These are phyloP conservation scores for Leptinotarsa peninsularis DNA, from an alignment of 2,888 invertebrate species.

Conservation along the genomic window DNA sequence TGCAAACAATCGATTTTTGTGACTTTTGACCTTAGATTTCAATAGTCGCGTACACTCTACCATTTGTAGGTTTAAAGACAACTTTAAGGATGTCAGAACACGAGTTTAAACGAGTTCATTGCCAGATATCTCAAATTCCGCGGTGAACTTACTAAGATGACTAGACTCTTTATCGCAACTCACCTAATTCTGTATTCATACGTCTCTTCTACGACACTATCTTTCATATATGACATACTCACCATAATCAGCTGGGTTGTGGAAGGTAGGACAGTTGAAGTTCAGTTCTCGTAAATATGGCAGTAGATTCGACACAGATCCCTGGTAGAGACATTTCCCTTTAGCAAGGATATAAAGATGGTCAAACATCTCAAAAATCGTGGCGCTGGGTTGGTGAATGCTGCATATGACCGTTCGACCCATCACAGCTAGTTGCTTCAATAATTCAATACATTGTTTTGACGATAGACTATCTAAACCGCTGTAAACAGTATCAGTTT, in stretches of 20 bases:
- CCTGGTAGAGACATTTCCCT: conserved; percentile 85
- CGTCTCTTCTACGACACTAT: neutral
- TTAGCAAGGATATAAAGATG: conserved; percentile 85
- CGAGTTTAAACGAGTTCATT: too few species aligned
- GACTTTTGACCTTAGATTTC: too few species aligned
- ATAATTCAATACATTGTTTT: conserved; percentile 82
- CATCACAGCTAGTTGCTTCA: conserved; percentile 84
- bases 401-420: conserved; percentile 90
- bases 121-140: too few species aligned
- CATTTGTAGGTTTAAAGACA: too few species aligned
- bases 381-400: conserved; percentile 92
- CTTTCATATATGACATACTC: conserved; percentile 38
- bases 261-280: conserved; percentile 85
- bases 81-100: too few species aligned
- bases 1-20: too few species aligned
- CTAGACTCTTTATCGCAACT: too few species aligned
- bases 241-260: conserved; percentile 80
- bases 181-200: too few species aligned
- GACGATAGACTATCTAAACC: conserved; percentile 86
- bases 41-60: too few species aligned
- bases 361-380: conserved; percentile 89
- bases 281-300: conserved; percentile 80
- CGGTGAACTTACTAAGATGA: too few species aligned
- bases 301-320: conserved; percentile 79
- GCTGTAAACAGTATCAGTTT: conserved; percentile 66